phyloP scores from a whole-genome alignment of 2,113 vertebrate species.

The Euleptes europaea region DNA sequence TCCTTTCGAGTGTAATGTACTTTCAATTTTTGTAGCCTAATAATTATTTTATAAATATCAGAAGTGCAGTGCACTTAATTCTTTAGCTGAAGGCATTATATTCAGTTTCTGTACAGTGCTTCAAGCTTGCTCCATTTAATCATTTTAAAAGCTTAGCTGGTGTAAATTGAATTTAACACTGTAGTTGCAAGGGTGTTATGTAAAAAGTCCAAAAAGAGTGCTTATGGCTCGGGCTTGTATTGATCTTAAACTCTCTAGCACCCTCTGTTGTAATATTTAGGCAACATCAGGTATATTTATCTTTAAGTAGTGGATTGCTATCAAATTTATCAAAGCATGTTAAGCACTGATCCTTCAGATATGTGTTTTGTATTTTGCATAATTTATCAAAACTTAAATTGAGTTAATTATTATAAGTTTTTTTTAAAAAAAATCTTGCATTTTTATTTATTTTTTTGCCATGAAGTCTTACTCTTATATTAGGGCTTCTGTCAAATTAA shows the following conservation, averaged over 20 bases:
- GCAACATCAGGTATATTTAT: constrained; percentile 29
- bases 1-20: constrained; percentile 30
- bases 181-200: constrained; percentile 50
- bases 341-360: constrained; percentile 16
- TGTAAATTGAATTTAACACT: constrained; percentile 57
- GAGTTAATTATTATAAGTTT: background rate
- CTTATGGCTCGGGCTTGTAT: background rate
- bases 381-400: constrained; percentile 14
- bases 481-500: constrained; percentile 7
- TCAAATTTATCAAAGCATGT: background rate
- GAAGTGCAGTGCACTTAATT: constrained; percentile 59
- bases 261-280: constrained; percentile 71
- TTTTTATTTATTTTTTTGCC: no score
- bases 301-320: background rate
- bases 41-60: constrained; percentile 72
- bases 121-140: constrained; percentile 58
- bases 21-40: constrained; percentile 57
- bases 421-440: constrained; percentile 1
- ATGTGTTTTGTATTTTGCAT: constrained; percentile 4
- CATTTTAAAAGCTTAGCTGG: constrained; percentile 59
- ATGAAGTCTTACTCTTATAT: constrained; percentile 4
- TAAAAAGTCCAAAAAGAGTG: constrained; percentile 51
- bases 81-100: constrained; percentile 56
- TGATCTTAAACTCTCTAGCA: constrained; percentile 73
- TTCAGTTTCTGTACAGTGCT: constrained; percentile 47